Evolutionary conservation across 2,888 invertebrate genomes (phyloP), one percentile per base, ranked within the genome.

Genomic region (Erebia epiphron): DNA sequence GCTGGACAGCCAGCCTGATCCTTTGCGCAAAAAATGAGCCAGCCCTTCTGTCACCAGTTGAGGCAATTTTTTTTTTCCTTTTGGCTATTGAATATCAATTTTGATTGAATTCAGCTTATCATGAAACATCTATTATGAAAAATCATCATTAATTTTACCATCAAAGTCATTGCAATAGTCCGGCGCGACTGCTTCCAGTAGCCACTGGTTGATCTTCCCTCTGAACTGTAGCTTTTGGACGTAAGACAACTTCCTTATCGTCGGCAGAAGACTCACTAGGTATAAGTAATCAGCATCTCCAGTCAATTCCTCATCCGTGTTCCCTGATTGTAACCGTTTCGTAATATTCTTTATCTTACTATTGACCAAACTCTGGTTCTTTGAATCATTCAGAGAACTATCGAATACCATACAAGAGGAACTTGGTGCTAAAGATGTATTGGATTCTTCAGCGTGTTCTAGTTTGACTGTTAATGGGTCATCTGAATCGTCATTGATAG

Each of bases 211-310:
- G 2, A 83, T 74, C 73, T 77, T 81, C 11, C 79, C 78, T 14
- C 79, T 73, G 13, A 83, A 75, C 50, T 79, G 79, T 35, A 82
- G 75, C 70, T 82, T 82, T 73, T 80, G 81, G 10, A 83, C 69
- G 8, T 79, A 79, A 0, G 76, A 69, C 60, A 83, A 54, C 50
- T 76, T 77, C 72, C 77, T 76, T 54, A 83, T 75, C 1, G 77
- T 77, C 0, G 81, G 81, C 62, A 82, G 52, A 11, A 83, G 63
- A 63, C 82, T 82, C 71, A 81, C 73, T 16, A 83, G 75, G 56
- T 77, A 81, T 78, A 81, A 74, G 67, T 77, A 80, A 49, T 83
- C 82, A 0, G 79, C 75, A 56, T 82, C 80, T 14, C 78, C 56
- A 21, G 21, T 57, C 56, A 54, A 18, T 43, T 61, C 73, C 72